Percentiles rank a stretch among this genome's conserved stretches.
phyloP scores from a whole-genome alignment of 2,888 invertebrate species.

The Leptinotarsa haldemani region DNA sequence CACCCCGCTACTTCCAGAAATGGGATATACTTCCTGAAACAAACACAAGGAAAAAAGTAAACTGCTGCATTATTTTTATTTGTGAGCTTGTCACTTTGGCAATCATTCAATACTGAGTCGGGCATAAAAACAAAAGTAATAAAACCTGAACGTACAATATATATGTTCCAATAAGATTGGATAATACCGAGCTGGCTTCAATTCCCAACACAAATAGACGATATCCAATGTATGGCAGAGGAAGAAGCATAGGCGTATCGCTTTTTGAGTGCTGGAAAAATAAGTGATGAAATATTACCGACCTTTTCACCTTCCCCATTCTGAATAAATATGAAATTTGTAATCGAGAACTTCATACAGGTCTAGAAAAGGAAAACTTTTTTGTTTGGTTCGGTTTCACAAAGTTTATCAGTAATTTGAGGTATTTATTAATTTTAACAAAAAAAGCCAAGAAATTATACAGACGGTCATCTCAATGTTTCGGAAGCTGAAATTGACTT shows the following conservation, averaged over 20 bases:
- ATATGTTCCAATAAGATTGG: constrained; percentile 20
- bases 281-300: too few species aligned
- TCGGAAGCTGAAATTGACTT: too few species aligned
- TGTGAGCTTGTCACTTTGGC: constrained; percentile 10
- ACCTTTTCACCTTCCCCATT: too few species aligned
- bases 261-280: not conserved
- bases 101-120: constrained; percentile 11
- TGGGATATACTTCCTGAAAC: constrained; percentile 8
- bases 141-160: constrained; percentile 15
- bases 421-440: too few species aligned
- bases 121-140: constrained; percentile 11
- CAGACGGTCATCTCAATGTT: too few species aligned
- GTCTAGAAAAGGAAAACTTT: too few species aligned
- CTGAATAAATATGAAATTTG: too few species aligned
- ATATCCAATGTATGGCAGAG: constrained; percentile 18
- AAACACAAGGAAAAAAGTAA: constrained; percentile 10
- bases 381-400: too few species aligned
- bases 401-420: too few species aligned
- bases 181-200: constrained; percentile 18
- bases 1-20: not conserved
- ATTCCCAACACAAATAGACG: constrained; percentile 16
- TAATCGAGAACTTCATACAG: too few species aligned
- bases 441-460: too few species aligned
- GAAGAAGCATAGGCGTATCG: constrained; percentile 4
- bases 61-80: constrained; percentile 8